These are phyloP conservation scores for Meriones psammophilus DNA, from an alignment of 2,797 vertebrate species.

Conservation along the genomic window DNA sequence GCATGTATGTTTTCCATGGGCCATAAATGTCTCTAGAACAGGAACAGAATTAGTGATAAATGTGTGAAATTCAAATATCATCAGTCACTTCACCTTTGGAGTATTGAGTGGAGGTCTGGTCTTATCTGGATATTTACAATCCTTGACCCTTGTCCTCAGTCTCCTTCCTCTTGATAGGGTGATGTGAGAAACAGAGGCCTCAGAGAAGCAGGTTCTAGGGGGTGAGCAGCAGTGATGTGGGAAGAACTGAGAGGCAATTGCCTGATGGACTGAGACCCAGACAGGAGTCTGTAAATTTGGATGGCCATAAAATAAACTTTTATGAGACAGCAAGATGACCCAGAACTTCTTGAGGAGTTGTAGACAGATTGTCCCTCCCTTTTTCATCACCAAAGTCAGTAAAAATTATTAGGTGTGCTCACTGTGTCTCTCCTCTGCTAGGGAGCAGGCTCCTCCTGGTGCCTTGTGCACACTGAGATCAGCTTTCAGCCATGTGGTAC, in stretches of 20 bases:
- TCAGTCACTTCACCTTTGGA: background rate
- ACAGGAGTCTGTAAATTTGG: constrained; percentile 9
- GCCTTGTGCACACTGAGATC: background rate
- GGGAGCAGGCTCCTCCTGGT: background rate
- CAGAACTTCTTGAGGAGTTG: constrained; percentile 18
- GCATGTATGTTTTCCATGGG: background rate
- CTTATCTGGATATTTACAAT: background rate
- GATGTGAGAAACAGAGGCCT: constrained; percentile 5
- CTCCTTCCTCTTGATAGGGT: background rate
- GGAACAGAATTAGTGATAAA: background rate
- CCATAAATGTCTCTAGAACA: constrained; percentile 21
- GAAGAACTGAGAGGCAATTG: background rate
- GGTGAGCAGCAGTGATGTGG: background rate
- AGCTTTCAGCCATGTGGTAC: background rate
- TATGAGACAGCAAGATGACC: background rate
- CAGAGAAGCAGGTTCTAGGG: background rate
- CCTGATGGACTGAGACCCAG: background rate
- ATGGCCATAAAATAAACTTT: constrained; percentile 10
- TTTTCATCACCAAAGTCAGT: background rate
- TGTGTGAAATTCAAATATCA: background rate
- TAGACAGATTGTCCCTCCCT: background rate
- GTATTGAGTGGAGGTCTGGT: background rate
- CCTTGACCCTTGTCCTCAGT: background rate
- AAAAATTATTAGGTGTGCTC: background rate
- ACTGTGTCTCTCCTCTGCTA: background rate